phyloP scores from a whole-genome alignment of 2,797 vertebrate genomes.

The Podargus strigoides region DNA sequence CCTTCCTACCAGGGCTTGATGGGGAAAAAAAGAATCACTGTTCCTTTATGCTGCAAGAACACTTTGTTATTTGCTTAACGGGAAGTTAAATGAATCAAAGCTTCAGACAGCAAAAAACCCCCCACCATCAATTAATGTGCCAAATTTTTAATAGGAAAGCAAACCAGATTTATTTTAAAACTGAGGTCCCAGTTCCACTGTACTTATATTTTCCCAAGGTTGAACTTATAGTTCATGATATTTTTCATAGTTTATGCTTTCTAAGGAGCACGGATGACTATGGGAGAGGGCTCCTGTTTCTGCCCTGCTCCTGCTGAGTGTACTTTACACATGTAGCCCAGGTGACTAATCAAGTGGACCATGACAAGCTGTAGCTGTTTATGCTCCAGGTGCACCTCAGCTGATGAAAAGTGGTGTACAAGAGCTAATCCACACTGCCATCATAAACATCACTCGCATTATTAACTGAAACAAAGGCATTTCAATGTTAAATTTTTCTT shows the following conservation, averaged over 20 bases:
- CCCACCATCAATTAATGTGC: neutral
- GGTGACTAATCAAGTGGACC: neutral
- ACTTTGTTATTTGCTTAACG: neutral
- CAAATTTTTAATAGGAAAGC: neutral
- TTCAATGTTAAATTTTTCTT: neutral
- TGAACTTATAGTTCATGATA: neutral
- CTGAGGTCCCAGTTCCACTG: neutral
- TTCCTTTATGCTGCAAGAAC: neutral
- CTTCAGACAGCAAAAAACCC: neutral
- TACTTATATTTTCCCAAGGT: neutral
- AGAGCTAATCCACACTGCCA: neutral
- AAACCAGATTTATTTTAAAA: conserved; percentile 4
- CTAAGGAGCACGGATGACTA: neutral
- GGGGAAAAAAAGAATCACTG: neutral
- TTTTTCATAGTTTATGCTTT: neutral
- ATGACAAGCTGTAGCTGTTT: neutral
- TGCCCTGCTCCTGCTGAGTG: neutral
- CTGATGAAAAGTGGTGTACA: neutral
- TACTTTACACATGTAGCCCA: neutral
- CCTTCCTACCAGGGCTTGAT: neutral
- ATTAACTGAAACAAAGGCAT: neutral
- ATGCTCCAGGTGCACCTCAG: neutral
- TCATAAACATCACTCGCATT: neutral
- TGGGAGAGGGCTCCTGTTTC: neutral
- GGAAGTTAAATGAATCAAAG: conserved; percentile 21